Conservation (phyloP, 1,140 invertebrate genomes). For the Phthorimaea operculella region DNA sequence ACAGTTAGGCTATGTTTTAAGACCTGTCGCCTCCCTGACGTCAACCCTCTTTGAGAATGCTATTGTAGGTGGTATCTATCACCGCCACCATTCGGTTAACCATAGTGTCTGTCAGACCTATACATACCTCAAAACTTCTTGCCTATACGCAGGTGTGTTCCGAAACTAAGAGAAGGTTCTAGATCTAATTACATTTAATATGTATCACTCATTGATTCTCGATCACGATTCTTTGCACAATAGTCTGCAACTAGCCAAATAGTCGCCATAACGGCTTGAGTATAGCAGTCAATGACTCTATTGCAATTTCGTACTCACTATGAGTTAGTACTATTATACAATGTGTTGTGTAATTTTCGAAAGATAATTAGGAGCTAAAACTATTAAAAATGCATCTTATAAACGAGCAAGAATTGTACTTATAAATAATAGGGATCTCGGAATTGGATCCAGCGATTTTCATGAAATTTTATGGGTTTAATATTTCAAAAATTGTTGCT, state of each 20-base stretch:
- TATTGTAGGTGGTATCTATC: no score
- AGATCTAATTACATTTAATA: not conserved
- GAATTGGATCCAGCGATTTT: no score
- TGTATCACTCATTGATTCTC: not conserved
- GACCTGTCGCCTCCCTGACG: no score
- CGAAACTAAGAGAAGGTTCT: not conserved
- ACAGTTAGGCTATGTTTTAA: no score
- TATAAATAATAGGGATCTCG: no score
- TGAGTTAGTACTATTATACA: not conserved
- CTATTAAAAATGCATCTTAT: not conserved
- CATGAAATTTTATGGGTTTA: no score
- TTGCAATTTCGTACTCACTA: not conserved
- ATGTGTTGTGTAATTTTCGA: not conserved
- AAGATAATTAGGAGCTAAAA: not conserved
- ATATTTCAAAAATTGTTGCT: no score
- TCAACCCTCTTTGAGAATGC: no score
- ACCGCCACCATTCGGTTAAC: no score
- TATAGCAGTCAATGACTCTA: not conserved
- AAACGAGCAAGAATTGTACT: no score
- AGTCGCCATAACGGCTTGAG: not conserved
- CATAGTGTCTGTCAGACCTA: no score
- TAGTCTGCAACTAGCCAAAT: not conserved
- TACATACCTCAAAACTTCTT: no score
- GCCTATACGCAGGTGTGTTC: not conserved
- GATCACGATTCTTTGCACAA: not conserved